A percentile compares a stretch with the other conserved stretches of the same genome.
Evolutionary conservation across 2,113 vertebrate species (phyloP).

Genomic region (Nettapus auritus): DNA sequence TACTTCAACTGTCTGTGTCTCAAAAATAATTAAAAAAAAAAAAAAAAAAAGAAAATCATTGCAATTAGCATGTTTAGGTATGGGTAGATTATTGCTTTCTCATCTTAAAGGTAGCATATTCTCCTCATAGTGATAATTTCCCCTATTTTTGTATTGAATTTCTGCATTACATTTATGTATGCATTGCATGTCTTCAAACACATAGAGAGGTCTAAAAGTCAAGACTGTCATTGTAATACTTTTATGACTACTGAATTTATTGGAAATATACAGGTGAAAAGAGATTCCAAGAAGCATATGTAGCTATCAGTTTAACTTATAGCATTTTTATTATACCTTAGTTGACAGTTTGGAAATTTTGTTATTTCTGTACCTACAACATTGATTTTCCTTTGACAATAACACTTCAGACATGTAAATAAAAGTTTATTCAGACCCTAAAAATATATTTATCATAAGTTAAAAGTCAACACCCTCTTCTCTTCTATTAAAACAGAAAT

Average conservation of each 20-base stretch:
- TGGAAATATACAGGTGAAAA: background rate
- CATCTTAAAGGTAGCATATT: background rate
- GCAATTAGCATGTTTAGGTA: background rate
- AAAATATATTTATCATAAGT: background rate
- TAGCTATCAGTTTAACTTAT: background rate
- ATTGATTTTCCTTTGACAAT: background rate
- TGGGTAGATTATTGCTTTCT: background rate
- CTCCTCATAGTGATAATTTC: background rate
- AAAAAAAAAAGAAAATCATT: background rate
- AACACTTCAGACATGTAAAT: background rate
- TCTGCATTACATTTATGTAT: background rate
- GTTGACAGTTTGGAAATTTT: background rate
- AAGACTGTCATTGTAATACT: background rate
- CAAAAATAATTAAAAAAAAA: background rate
- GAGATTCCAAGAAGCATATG: background rate
- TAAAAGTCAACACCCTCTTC: background rate
- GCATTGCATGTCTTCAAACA: background rate
- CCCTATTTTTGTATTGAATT: background rate
- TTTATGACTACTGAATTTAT: background rate
- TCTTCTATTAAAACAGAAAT: background rate
- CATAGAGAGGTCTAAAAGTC: background rate
- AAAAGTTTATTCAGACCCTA: background rate
- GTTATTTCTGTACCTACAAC: background rate
- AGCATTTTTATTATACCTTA: background rate
- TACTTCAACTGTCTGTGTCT: background rate